Evolutionary conservation across 2,888 invertebrate species (phyloP), one percentile per base, ranked within the genome.

Genomic region (Bombyx huttoni): DNA sequence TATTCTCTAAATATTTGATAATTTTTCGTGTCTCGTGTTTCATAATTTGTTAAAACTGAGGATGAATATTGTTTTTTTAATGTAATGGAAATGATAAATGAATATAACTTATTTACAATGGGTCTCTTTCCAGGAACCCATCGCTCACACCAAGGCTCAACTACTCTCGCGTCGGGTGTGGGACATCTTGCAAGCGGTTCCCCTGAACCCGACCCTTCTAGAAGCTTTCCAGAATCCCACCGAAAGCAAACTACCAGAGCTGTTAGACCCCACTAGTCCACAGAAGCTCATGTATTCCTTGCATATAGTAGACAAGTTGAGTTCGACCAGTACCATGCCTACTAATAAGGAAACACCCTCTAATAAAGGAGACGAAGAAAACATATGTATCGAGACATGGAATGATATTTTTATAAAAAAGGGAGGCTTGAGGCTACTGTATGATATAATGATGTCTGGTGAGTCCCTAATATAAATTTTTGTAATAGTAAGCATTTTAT

Each of bases 281-380:
- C 98, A 98, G 79, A 97, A 97, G 73, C 91, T 98, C 51, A 97
- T 98, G 96, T 98, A 98, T 75, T 96, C 96, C 0, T 81, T 98
- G 55, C 97, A 97, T 75, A 97, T 98, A 59, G 95, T 98, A 54
- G 87, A 87, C 58, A 87, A 86, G 54, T 66, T 84, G 52, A 86
- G 87, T 61, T 82, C 81, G 52, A 80, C 62, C 54, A 83, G 73
- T 49, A 71, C 62, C 58, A 64, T 73, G 49, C 64, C 78, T 0
- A 80, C 70, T 53, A 64, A 70, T 7, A 81, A 81, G 51, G 86
- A 86, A 49, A 59, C 73, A 0, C 63, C 64, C 1, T 69, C 60
- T 1, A 84, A 82, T 9, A 82, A 84, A 61, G 73, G 60, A 53
- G 82, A 82, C 35, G 79, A 80, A 45, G 82, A 83, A 1, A 83